Evolutionary conservation across 2,888 invertebrate species (phyloP), one percentile per base, ranked within the genome.

Genomic region (Chydorus sphaericus): DNA sequence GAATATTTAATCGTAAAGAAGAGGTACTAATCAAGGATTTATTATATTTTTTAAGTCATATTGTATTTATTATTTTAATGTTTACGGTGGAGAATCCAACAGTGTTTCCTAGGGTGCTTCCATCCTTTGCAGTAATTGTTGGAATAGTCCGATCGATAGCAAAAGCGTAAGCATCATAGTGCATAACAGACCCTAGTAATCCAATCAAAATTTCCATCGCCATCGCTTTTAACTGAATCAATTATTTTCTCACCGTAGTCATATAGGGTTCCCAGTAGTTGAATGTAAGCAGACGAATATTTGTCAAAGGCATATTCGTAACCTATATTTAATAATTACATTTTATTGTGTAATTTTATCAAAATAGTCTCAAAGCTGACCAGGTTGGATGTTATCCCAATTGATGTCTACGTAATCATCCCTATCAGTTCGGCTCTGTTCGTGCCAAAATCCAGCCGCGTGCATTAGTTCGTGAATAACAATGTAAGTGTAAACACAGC

Each of bases 391-490:
- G 52, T 66, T 66, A 11, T 61, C 49, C 55, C 60, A 50, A 26
- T 37, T 37, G 48, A 73, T 66, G 28, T 59, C 66, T 37, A 75
- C 69, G 62, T 67, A 68, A 8, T 65, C 62, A 60, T 74, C 73
- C 23, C 75, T 63, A 65, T 75, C 74, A 3, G 63, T 63, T 30
- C 74, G 63, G 54, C 68, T 71, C 61, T 74, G 74, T 60, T 74
- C 74, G 61, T 74, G 74, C 71, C 71, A 71, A 62, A 73, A 72
- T 0, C 73, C 73, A 4, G 70, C 63, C 0, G 70, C 70, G 60
- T 74, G 74, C 68, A 74, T 69, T 23, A 74, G 62, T 62, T 75
- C 73, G 62, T 74, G 73, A 60, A 70, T 66, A 51, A 72, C 67
- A 53, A 71, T 68, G 1, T 71, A 71, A 7, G 66, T 28, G 39